These are phyloP conservation scores for Porites australiensis DNA, from an alignment of 64 coral and sea anemone species.

Conservation along the genomic window DNA sequence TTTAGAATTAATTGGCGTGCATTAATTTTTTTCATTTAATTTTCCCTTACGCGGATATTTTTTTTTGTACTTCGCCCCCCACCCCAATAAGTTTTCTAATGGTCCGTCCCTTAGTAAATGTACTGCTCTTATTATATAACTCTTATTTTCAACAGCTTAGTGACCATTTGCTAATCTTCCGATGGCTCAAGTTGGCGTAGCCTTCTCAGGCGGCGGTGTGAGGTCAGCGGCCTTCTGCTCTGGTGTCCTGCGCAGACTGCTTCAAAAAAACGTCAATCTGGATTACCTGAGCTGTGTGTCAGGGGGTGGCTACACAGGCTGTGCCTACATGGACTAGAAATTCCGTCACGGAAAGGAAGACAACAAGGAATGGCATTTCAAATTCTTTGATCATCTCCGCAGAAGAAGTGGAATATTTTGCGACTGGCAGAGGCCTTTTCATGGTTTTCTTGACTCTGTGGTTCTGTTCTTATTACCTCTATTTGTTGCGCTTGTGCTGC, in stretches of 20 bases:
- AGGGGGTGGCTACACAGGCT: constrained; percentile 66
- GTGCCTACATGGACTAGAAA: constrained; percentile 84
- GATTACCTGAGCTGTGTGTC: constrained; percentile 83
- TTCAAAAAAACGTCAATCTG: constrained; percentile 34
- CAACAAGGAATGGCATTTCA: constrained; percentile 67
- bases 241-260: constrained; percentile 69
- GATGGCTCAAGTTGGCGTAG: constrained; percentile 55
- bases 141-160: too few relatives aligned
- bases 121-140: too few relatives aligned
- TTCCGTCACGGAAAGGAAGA: constrained; percentile 53
- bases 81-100: too few relatives aligned
- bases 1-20: too few relatives aligned
- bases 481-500: neutral
- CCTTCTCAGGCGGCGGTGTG: constrained; percentile 84
- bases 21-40: too few relatives aligned
- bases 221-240: constrained; percentile 83
- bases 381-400: constrained; percentile 81
- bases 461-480: too few relatives aligned
- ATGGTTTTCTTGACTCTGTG: constrained; percentile 50
- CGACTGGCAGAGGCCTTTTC: constrained; percentile 48
- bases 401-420: constrained; percentile 35
- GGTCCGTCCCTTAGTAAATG: too few relatives aligned
- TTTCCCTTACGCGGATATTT: too few relatives aligned
- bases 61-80: too few relatives aligned
- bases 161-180: too few relatives aligned